These are phyloP conservation scores for Caenorhabditis macrosperma DNA, from an alignment of 2,888 invertebrate genomes.

Conservation along the genomic window DNA sequence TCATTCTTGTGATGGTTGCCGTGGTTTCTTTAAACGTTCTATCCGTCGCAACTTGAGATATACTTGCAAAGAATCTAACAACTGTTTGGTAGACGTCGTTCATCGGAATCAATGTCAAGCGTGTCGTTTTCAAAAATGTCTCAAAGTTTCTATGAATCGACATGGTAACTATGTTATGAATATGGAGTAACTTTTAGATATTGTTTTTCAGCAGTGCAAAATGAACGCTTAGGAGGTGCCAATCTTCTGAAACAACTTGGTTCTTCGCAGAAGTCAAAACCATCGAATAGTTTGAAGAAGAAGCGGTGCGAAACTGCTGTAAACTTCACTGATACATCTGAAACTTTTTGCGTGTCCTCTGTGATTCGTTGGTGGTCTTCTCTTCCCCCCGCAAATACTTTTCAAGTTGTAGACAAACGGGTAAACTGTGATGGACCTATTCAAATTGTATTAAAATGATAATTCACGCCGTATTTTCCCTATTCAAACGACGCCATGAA, in stretches of 20 bases:
- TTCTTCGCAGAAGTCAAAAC: too few relatives aligned
- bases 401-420: conserved; percentile 33
- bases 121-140: conserved; percentile 86
- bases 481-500: too few relatives aligned
- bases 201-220: conserved; percentile 51
- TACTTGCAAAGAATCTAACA: conserved; percentile 89
- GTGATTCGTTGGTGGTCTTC: conserved; percentile 48
- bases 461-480: too few relatives aligned
- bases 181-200: too few relatives aligned
- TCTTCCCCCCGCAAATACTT: conserved; percentile 18
- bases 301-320: too few relatives aligned
- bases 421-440: not conserved
- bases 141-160: conserved; percentile 66
- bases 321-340: not conserved
- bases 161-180: conserved; percentile 55
- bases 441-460: not conserved
- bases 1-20: conserved; percentile 83
- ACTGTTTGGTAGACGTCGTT: conserved; percentile 92
- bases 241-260: not conserved
- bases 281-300: too few relatives aligned
- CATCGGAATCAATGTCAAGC: conserved; percentile 95
- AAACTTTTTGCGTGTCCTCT: conserved; percentile 7
- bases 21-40: conserved; percentile 90
- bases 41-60: conserved; percentile 84
- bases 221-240: conserved; percentile 40